A percentile compares a stretch with the other conserved stretches of the same genome.
Conservation (phyloP, 2,113 vertebrate genomes). For the Tilapia sparmanii region DNA sequence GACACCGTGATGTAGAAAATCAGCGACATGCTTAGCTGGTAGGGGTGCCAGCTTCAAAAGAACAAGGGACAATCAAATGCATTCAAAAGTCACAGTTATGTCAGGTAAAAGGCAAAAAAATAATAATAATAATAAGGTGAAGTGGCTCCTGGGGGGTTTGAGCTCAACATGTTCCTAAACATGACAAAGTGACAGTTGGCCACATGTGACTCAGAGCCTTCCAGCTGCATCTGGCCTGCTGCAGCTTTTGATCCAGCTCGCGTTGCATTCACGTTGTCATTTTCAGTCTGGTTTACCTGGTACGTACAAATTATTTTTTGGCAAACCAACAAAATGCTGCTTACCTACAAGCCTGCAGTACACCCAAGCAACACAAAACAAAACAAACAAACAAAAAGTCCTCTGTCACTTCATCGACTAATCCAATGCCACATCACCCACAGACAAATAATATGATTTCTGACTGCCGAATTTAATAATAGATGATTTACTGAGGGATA, state of each 20-base stretch:
- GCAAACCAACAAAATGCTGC: neutral
- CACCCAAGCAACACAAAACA: neutral
- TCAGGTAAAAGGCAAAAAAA: neutral
- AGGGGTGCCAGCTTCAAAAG: neutral
- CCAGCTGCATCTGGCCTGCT: slow-evolving; percentile 1
- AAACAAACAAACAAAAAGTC: neutral
- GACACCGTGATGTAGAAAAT: neutral
- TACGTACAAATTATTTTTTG: neutral
- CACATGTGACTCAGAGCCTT: slow-evolving; percentile 21
- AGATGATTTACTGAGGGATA: neutral
- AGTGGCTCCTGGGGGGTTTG: neutral
- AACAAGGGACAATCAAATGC: neutral
- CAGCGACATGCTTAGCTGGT: neutral
- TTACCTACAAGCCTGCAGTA: neutral
- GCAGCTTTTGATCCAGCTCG: neutral
- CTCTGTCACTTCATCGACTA: neutral
- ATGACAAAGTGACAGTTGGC: slow-evolving; percentile 21
- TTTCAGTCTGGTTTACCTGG: neutral
- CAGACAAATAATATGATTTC: neutral
- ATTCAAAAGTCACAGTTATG: neutral
- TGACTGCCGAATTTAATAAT: neutral
- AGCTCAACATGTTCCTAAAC: slow-evolving; percentile 2
- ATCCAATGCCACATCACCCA: neutral
- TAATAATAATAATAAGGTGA: neutral
- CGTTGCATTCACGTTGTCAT: neutral